These are phyloP conservation scores for Brachyistius frenatus DNA, from an alignment of 2,113 vertebrate genomes.

Conservation along the genomic window DNA sequence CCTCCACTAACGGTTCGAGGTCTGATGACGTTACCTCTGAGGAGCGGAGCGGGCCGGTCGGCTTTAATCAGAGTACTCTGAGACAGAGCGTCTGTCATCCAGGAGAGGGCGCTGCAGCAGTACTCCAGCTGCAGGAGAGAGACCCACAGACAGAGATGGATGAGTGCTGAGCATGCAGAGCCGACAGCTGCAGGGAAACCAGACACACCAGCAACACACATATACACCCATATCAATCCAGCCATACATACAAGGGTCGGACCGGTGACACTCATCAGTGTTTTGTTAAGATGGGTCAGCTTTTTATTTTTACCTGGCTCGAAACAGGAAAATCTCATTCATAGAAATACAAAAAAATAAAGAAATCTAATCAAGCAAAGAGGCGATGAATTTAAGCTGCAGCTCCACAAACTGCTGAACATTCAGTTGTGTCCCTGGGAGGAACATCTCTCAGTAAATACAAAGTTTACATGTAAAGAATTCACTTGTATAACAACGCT, in stretches of 20 bases:
- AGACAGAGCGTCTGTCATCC: conserved; percentile 85
- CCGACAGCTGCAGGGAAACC: conserved; percentile 65
- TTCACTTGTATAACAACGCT: no score
- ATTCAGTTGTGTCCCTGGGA: no score
- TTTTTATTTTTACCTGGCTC: no score
- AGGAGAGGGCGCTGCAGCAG: conserved; percentile 85
- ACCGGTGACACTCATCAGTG: not conserved
- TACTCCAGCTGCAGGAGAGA: conserved; percentile 83
- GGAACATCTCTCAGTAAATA: no score
- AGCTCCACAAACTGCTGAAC: no score
- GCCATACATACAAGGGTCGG: not conserved
- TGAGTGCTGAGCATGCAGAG: conserved; percentile 64
- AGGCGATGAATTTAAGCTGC: no score
- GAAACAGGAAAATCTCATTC: no score
- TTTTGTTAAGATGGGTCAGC: no score
- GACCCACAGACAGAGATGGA: not conserved
- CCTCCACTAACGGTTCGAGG: no score
- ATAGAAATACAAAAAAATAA: no score
- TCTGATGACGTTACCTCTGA: conserved; percentile 63
- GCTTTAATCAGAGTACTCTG: conserved; percentile 78
- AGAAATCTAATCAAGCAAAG: no score
- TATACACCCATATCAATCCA: not conserved
- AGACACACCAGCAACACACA: conserved; percentile 19
- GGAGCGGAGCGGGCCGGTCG: conserved; percentile 65
- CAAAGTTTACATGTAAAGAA: no score